Base-by-base conservation (phyloP, 2,888 invertebrate genomes). In the Noctua fimbriata region DNA sequence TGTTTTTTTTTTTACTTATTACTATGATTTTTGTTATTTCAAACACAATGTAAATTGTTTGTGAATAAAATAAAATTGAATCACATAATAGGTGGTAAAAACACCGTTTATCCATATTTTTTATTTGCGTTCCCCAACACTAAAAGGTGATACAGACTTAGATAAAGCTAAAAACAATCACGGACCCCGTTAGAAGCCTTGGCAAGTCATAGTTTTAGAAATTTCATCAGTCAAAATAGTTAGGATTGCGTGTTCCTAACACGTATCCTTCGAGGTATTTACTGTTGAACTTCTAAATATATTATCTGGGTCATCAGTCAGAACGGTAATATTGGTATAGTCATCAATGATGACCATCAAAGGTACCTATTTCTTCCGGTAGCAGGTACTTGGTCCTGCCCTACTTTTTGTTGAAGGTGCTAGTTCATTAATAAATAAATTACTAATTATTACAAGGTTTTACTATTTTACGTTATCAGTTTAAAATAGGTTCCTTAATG, bases 331-430 rank as follows among this genome's bases (percentile, higher is more conserved):
- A 18, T 2, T 21, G 16, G 21, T 1, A 10, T 14, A 60, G 67
- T 82, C 80, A 80, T 44, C 58, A 14, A 2, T 2, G 24, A 75
- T 75, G 58, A 58, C 32, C 21, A 49, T 58, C 1, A 16, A 1
- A 47, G 24, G 47, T 21, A 67, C 21, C 14, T 18, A 49, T 44
- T 1, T 18, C 60, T 44, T 67, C 58, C 49, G 44, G 16, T 41
- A 41, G 21, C 24, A 36, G 41, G n/a, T 41, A n/a, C 67, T n/a
- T 67, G 18, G 44, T 67, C 10, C 44, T 44, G 66, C 44, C 44
- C 81, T 44, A 81, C 16, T 67, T 81, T 60, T 41, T 0, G 14
- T 52, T 10, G 36, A 71, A 83, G 52, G 83, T 47, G 16, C 24
- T 60, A 36, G 44, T 83, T 66, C 58, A 0, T 77, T 76, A 49